Evolutionary conservation across 2,888 invertebrate species (phyloP).

Genomic region (Alloplasta piceator): DNA sequence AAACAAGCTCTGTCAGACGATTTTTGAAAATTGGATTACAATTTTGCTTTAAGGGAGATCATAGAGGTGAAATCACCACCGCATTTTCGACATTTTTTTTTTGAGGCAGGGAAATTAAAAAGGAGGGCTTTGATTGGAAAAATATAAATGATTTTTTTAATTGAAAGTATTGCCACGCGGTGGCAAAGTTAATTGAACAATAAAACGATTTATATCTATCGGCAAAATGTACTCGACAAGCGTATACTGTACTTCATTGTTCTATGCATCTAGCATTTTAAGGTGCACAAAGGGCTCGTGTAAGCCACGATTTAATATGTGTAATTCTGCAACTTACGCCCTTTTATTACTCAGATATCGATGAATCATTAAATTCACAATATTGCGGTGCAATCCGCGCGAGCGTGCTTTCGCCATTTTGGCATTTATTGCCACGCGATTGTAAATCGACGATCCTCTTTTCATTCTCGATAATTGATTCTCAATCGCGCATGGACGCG

Average conservation of each 20-base stretch:
- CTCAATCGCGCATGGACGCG: background rate
- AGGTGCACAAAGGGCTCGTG: too few species aligned
- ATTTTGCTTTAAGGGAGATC: too few species aligned
- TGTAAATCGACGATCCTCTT: conserved; percentile 21
- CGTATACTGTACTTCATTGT: background rate
- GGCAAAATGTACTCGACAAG: background rate
- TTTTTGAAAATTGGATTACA: too few species aligned
- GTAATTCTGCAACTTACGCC: too few species aligned
- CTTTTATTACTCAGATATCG: too few species aligned
- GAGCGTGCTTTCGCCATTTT: background rate
- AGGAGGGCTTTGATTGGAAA: background rate
- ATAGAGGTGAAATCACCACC: too few species aligned
- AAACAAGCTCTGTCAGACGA: too few species aligned
- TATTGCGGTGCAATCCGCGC: conserved; percentile 21
- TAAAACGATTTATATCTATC: conserved; percentile 17
- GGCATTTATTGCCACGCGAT: conserved; percentile 5
- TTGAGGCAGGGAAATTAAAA: too few species aligned
- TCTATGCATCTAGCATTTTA: too few species aligned
- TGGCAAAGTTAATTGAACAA: conserved; percentile 13
- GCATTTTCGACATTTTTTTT: too few species aligned
- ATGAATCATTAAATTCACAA: background rate
- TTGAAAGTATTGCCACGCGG: too few species aligned
- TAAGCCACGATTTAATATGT: too few species aligned
- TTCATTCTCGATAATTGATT: conserved; percentile 42
- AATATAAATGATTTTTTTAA: background rate